Evolutionary conservation across 2,113 vertebrate genomes (phyloP).

Genomic region (Ramphastos sulfuratus): DNA sequence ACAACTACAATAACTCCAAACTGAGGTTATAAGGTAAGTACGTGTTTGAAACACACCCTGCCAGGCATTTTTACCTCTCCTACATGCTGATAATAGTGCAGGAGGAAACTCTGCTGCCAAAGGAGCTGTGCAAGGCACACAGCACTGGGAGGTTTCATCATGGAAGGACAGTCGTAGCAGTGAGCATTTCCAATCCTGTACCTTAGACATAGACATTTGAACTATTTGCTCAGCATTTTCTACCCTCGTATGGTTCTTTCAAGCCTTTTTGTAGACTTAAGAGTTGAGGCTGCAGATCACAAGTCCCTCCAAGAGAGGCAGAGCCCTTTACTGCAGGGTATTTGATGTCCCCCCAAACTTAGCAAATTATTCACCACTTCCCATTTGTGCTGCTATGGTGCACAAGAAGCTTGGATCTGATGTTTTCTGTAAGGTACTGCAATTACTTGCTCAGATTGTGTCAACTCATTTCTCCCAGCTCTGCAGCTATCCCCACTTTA

Average conservation of each 20-base stretch:
- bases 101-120: not conserved
- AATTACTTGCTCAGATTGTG: not conserved
- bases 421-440: not conserved
- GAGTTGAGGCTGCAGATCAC: not conserved
- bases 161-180: not conserved
- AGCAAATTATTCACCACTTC: not conserved
- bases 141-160: not conserved
- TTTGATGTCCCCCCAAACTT: not conserved
- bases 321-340: not conserved
- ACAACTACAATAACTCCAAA: not conserved
- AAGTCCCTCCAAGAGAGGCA: not conserved
- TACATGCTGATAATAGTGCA: not conserved
- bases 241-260: not conserved
- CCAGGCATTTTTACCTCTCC: not conserved
- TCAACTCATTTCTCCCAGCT: not conserved
- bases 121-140: not conserved
- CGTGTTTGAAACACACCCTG: not conserved
- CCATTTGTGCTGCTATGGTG: rapidly evolving
- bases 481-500: not conserved
- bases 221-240: not conserved
- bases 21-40: not conserved
- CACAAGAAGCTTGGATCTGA: not conserved
- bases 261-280: not conserved
- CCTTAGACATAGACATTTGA: not conserved
- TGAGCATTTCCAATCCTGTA: not conserved